phyloP scores from a whole-genome alignment of 2,113 vertebrate genomes.

The Fregata magnificens region DNA sequence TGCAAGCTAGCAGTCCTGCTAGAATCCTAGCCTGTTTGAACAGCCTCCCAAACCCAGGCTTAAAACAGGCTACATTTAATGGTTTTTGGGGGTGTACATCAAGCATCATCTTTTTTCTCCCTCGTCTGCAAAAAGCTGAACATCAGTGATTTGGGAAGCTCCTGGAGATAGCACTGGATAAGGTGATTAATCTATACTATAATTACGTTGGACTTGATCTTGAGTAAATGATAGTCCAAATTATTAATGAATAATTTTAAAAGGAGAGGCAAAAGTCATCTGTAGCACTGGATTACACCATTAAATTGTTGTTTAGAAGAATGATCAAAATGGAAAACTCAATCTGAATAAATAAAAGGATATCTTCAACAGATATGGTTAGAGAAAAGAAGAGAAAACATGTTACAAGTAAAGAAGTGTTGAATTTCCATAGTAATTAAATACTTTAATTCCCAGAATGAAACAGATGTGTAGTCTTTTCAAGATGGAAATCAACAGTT shows the following conservation, averaged over 20 bases:
- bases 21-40: background rate
- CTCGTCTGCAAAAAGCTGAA: background rate
- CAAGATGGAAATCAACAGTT: background rate
- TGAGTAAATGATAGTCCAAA: background rate
- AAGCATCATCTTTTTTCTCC: background rate
- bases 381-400: background rate
- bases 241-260: background rate
- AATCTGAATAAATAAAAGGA: background rate
- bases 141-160: background rate
- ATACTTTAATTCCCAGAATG: background rate
- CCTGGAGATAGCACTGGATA: background rate
- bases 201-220: background rate
- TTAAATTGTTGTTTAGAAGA: background rate
- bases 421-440: background rate
- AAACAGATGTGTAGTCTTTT: background rate
- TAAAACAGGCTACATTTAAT: background rate
- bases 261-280: background rate
- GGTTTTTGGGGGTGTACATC: background rate
- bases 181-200: background rate
- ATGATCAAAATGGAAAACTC: background rate
- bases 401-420: background rate
- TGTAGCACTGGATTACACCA: background rate
- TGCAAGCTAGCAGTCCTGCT: background rate
- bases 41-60: background rate
- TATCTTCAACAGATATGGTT: background rate